Conservation (phyloP, 2,888 invertebrate genomes). For the Drosophila sordidula region DNA sequence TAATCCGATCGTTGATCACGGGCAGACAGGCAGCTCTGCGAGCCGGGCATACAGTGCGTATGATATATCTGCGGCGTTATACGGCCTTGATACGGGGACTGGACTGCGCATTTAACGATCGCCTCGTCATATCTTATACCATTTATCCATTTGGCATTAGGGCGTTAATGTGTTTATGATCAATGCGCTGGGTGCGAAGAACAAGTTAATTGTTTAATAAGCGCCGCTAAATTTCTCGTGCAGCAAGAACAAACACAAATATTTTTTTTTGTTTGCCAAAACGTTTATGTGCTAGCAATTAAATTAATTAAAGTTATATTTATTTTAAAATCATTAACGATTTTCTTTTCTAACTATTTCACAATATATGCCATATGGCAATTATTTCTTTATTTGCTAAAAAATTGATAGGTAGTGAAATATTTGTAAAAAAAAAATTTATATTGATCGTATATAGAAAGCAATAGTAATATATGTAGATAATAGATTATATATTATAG, state of each 20-base stretch:
- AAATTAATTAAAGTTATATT: constrained; percentile 13
- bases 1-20: constrained; percentile 23
- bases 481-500: no score
- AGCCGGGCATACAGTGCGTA: constrained; percentile 37
- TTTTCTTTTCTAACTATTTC: background rate
- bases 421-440: no score
- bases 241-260: background rate
- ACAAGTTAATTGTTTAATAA: constrained; percentile 67
- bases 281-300: constrained; percentile 23
- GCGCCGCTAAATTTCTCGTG: constrained; percentile 27
- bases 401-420: no score
- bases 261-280: constrained; percentile 14
- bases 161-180: constrained; percentile 71
- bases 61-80: constrained; percentile 42
- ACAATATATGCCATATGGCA: background rate
- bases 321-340: background rate
- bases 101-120: constrained; percentile 13
- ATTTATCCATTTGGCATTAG: constrained; percentile 43
- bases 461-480: no score
- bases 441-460: no score
- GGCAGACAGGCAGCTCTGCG: background rate
- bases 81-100: constrained; percentile 42
- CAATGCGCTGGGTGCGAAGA: constrained; percentile 68
- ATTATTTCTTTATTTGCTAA: no score
- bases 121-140: constrained; percentile 8